These are phyloP conservation scores for Apodemus agrarius DNA, from an alignment of 2,797 vertebrate species.

Conservation along the genomic window DNA sequence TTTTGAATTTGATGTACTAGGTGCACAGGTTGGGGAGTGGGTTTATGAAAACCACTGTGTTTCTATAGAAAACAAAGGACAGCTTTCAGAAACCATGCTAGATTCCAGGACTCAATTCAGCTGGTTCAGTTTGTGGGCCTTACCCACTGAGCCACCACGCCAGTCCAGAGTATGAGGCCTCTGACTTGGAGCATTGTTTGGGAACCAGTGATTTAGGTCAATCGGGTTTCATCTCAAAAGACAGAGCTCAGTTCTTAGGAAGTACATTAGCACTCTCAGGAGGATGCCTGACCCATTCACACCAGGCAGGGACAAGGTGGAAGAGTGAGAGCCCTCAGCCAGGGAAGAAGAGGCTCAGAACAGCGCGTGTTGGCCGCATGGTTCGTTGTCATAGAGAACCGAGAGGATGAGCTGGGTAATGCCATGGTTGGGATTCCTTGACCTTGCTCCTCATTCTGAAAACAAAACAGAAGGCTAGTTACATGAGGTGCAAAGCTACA, in stretches of 20 bases:
- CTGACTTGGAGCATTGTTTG: background rate
- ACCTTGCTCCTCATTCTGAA: background rate
- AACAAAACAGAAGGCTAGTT: background rate
- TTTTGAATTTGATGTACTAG: background rate
- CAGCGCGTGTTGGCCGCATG: background rate
- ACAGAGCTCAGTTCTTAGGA: background rate
- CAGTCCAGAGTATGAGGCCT: background rate
- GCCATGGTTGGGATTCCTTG: background rate
- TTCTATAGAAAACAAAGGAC: background rate
- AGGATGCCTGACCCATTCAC: background rate
- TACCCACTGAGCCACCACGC: background rate
- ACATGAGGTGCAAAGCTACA: background rate
- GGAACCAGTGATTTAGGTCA: background rate
- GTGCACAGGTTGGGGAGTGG: background rate
- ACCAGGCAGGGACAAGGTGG: background rate
- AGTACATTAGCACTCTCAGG: no score
- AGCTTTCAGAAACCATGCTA: background rate
- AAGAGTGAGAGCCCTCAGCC: background rate
- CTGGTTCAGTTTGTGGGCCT: background rate
- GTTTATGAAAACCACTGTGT: background rate
- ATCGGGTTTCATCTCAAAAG: background rate
- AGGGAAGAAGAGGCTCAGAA: background rate
- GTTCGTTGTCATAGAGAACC: background rate
- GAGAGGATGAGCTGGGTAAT: background rate
- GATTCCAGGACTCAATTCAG: background rate